phyloP scores from a whole-genome alignment of 2,797 vertebrate species.

The Ficedula albicollis region DNA sequence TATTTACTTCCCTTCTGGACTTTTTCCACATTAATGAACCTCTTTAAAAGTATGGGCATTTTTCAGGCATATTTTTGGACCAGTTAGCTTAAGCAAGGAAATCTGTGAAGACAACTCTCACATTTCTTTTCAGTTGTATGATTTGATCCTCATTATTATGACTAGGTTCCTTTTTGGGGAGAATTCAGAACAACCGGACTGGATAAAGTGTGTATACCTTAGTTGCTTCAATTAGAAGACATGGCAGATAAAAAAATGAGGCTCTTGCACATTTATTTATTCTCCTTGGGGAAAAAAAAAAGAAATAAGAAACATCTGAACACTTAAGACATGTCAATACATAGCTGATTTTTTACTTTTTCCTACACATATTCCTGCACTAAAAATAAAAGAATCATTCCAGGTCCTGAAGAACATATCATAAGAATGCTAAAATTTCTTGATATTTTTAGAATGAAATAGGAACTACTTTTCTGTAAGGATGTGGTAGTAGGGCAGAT shows the following conservation, averaged over 20 bases:
- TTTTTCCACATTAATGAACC: not conserved
- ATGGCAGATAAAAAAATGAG: not conserved
- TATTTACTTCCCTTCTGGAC: not conserved
- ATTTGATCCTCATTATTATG: not conserved
- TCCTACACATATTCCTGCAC: accelerated
- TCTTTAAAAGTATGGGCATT: not conserved
- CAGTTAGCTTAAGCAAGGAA: not conserved
- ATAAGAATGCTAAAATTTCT: not conserved
- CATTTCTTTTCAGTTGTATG: not conserved
- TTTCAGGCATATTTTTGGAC: not conserved
- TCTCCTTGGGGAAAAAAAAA: not conserved
- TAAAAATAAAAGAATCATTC: not conserved
- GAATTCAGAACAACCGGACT: not conserved
- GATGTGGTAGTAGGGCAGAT: not conserved
- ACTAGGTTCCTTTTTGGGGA: not conserved
- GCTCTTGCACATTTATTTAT: not conserved
- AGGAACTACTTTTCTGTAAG: not conserved
- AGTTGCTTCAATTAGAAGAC: not conserved
- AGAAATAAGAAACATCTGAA: not conserved
- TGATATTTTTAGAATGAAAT: not conserved
- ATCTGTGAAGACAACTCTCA: not conserved
- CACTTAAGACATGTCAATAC: not conserved
- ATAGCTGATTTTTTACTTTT: not conserved
- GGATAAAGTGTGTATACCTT: not conserved
- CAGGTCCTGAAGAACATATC: not conserved